phyloP scores from a whole-genome alignment of 92 coral and sea anemone genomes.

The Umimayanthus kanabou region DNA sequence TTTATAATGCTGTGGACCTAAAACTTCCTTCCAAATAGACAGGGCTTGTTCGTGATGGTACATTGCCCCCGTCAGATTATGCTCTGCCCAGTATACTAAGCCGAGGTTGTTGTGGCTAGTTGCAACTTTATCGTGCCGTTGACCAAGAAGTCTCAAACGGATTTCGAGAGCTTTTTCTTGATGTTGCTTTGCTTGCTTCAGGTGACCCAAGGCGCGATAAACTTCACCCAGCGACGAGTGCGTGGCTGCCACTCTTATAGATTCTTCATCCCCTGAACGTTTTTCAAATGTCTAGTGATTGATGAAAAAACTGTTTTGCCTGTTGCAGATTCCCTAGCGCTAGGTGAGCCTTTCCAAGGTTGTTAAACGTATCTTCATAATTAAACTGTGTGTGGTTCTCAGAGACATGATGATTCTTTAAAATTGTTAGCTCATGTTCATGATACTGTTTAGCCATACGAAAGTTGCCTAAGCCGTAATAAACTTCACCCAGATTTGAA shows the following conservation, averaged over 20 bases:
- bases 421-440: neutral
- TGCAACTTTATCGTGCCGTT: neutral
- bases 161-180: constrained; percentile 21
- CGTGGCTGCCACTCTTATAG: constrained; percentile 12
- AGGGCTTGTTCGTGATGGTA: neutral
- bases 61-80: neutral
- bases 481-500: neutral
- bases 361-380: neutral
- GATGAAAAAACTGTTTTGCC: neutral
- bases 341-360: neutral
- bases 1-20: neutral
- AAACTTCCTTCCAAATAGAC: neutral
- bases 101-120: neutral
- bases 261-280: neutral
- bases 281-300: neutral
- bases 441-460: constrained; percentile 2
- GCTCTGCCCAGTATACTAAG: neutral
- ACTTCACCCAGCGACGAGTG: neutral
- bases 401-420: neutral
- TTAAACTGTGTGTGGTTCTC: neutral
- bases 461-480: neutral
- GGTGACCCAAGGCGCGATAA: neutral
- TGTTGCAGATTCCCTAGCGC: neutral
- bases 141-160: neutral
- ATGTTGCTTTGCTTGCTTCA: constrained; percentile 30